phyloP scores from a whole-genome alignment of 2,888 invertebrate species.

The Aspidiotus destructor region DNA sequence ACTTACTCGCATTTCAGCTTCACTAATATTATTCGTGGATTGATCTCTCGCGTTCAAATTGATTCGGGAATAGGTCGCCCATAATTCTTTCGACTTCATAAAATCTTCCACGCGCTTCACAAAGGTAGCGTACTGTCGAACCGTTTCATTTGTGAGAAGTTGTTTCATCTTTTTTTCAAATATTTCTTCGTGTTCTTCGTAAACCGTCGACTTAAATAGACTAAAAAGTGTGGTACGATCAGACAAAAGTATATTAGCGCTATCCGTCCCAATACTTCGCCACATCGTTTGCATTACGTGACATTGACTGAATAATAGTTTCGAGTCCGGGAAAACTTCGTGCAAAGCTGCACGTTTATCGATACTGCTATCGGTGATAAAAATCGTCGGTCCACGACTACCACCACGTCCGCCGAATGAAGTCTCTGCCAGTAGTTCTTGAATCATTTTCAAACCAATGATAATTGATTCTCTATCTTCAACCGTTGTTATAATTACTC shows the following conservation, averaged over 20 bases:
- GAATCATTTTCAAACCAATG: conserved; percentile 2
- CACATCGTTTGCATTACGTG: conserved; percentile 35
- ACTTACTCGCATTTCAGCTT: background rate
- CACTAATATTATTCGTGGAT: conserved; percentile 19
- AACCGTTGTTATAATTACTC: conserved; percentile 10
- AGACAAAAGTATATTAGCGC: background rate
- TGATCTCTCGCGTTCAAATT: conserved; percentile 9
- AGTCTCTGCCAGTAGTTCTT: conserved; percentile 3
- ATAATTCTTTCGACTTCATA: conserved; percentile 5
- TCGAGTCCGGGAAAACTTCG: conserved; percentile 27
- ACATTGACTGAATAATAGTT: conserved; percentile 32
- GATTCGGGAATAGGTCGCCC: conserved; percentile 5
- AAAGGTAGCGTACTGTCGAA: conserved; percentile 6
- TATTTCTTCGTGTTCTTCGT: background rate
- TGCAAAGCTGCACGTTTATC: conserved; percentile 34
- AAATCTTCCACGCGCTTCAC: background rate
- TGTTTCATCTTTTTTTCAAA: background rate
- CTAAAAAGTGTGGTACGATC: conserved; percentile 9
- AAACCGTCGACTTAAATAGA: conserved; percentile 6
- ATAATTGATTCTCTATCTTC: conserved; percentile 4
- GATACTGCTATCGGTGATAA: conserved; percentile 34
- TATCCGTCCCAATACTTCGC: conserved; percentile 28
- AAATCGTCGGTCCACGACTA: conserved; percentile 32
- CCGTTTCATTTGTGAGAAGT: background rate
- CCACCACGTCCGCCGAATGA: conserved; percentile 1